Base-by-base conservation (phyloP, 1,140 invertebrate species). In the Panagrolaimus sp. region DNA sequence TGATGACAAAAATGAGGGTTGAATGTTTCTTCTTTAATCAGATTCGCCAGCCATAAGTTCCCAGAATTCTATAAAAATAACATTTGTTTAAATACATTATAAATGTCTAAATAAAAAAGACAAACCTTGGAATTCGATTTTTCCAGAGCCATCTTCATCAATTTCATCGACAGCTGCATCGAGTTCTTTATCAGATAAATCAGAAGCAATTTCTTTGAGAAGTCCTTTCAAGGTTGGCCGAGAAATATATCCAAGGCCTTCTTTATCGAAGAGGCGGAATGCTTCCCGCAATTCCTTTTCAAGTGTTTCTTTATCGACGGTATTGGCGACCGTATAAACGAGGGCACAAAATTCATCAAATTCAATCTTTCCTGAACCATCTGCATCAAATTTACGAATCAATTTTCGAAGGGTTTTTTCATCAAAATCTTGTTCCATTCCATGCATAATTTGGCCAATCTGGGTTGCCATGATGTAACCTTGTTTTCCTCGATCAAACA, bases 381-480 rank as follows among this genome's bases (percentile, higher is more conserved):
- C 80, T 38, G 80, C 80, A 70, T 82, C 80, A 69, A 82, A 82
- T 62, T 80, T 82, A 64, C 77, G 77, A 66, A 81, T 74, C 69
- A 81, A 52, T 68, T 80, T 81, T 63, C 78, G 67, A 15, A 80
- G 76, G 17, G 72, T 74, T 72, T 82, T 82, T 69, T 82, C 80
- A 69, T 82, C 80, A 67, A 82, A 82, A 63, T 82, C 80, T 73
- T 82, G 81, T 67, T 83, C 81, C 80, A 82, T 82, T 43, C 70
- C 81, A 55, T 81, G 74, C 80, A 82, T 83, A 69, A 82, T 82
- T 47, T 78, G 73, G 32, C 80, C 80, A 63, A 82, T 77, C 70
- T 82, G 80, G 21, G 80, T 82, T 69, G 82, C 80, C 81, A 83
- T 82, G 71, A 82, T 82, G 71, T 83, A 82, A 58, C 80, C 80